Base-by-base conservation (phyloP, 2,888 invertebrate genomes). In the Cerastis leucographa region DNA sequence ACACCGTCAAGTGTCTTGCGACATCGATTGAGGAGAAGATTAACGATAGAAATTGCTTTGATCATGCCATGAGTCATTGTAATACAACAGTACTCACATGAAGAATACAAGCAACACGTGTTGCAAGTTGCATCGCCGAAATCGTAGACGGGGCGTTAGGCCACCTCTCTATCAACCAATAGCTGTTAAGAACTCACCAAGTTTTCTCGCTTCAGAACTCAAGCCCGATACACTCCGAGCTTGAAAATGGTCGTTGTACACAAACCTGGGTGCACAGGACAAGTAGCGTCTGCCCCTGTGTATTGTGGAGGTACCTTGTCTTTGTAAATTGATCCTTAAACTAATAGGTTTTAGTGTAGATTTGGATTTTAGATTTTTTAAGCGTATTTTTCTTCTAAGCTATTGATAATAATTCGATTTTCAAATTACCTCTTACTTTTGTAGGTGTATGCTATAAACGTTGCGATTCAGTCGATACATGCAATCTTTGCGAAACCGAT, bases 201-300 rank as follows among this genome's bases (percentile, higher is more conserved):
- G 81, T 92, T 94, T 94, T 95, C 90, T 95, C 92, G 92, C 95
- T 94, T 87, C 93, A 96, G 95, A 93, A 88, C 88, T 84, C 90
- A 90, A 82, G 91, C 92, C 61, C 67, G 83, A 29, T 79, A 69
- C 51, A 83, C 91, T 40, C 91, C 94, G 59, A 90, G 89, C 81
- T 88, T 94, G 92, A 95, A 95, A 93, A 96, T 96, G 95, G 86
- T 96, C 67, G 93, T 96, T 74, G 91, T 96, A 62, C 96, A 95
- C 82, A 88, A 92, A 76, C 93, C 94, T 56, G 90, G 88, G 81
- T 94, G 94, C 86, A 88, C 80, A 74, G 91, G 92, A 85, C 91
- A 92, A 81, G 74, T 91, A 88, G 91, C 90, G 54, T 86, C 91
- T 85, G 90, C 90, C 88, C 91, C 91, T 88, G 88, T 91, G 78